Percentiles rank a stretch among this genome's conserved stretches.
Evolutionary conservation across 1,140 invertebrate genomes (phyloP).

Genomic region (Cephus cinctus): DNA sequence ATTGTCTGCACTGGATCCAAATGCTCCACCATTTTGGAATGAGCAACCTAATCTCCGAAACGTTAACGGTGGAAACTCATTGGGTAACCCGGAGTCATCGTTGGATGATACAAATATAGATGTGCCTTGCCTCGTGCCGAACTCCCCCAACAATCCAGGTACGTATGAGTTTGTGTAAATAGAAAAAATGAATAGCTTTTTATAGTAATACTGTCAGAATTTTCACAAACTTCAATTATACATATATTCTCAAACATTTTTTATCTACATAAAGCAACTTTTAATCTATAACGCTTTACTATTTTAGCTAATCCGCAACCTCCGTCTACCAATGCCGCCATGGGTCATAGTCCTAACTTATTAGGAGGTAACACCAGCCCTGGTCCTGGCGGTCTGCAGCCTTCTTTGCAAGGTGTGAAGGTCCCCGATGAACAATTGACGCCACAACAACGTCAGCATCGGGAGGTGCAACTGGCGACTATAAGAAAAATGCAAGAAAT

Average conservation of each 20-base stretch:
- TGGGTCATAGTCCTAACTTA: slow-evolving; percentile 53
- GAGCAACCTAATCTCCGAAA: slow-evolving; percentile 50
- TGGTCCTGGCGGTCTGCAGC: slow-evolving; percentile 58
- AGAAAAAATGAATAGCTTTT: too few species aligned
- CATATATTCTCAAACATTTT: too few species aligned
- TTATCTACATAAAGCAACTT: too few species aligned
- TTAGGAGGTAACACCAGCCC: slow-evolving; percentile 54
- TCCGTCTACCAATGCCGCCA: slow-evolving; percentile 37
- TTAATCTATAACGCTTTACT: too few species aligned
- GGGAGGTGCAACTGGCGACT: slow-evolving; percentile 89
- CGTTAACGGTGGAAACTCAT: slow-evolving; percentile 49
- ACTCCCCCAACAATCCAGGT: slow-evolving; percentile 54
- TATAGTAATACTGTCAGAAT: too few species aligned
- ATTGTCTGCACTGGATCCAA: slow-evolving; percentile 52
- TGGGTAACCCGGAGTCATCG: slow-evolving; percentile 52
- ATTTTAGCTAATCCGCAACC: slow-evolving; percentile 48
- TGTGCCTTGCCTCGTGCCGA: slow-evolving; percentile 56
- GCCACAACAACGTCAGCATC: slow-evolving; percentile 89
- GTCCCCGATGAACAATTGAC: slow-evolving; percentile 96
- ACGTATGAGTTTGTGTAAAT: slow-evolving; percentile 6
- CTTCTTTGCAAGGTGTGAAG: slow-evolving; percentile 76
- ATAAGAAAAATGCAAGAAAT: slow-evolving; percentile 91
- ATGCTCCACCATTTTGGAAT: slow-evolving; percentile 51
- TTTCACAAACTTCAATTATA: too few species aligned
- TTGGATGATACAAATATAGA: slow-evolving; percentile 55